A percentile compares a stretch with the other conserved stretches of the same genome.
These are phyloP conservation scores for Ammospiza nelsoni DNA, from an alignment of 2,113 vertebrate genomes.

Conservation along the genomic window DNA sequence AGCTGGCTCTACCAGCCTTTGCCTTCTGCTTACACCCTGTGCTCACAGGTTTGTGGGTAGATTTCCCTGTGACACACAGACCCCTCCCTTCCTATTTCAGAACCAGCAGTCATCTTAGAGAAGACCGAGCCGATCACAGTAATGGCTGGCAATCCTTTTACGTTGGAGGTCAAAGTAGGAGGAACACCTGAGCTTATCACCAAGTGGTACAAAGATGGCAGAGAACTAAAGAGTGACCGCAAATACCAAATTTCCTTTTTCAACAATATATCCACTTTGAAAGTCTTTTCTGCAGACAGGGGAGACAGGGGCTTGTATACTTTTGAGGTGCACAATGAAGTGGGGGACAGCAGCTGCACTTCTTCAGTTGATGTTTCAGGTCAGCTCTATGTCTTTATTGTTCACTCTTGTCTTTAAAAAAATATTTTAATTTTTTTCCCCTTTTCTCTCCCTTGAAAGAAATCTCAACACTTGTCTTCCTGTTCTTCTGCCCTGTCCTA, in stretches of 20 bases:
- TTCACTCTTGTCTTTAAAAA: not conserved
- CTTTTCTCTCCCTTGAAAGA: not conserved
- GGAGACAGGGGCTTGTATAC: conserved; percentile 90
- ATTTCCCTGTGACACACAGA: not conserved
- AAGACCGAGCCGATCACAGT: conserved; percentile 92
- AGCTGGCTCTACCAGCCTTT: not conserved
- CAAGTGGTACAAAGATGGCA: conserved; percentile 94
- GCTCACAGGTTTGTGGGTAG: not conserved
- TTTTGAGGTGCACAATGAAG: conserved; percentile 93
- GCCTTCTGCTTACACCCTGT: not conserved
- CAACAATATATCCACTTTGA: conserved; percentile 88
- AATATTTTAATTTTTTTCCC: rapidly evolving
- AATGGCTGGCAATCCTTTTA: conserved; percentile 89
- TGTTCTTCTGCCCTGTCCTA: conserved; percentile 43
- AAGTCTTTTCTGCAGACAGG: conserved; percentile 88
- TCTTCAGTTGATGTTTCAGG: conserved; percentile 91
- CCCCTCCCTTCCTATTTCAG: conserved; percentile 78
- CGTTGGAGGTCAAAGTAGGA: conserved; percentile 88
- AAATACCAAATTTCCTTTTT: conserved; percentile 92
- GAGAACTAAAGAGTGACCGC: conserved; percentile 86
- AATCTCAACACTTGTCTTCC: not conserved
- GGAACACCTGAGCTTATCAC: conserved; percentile 92
- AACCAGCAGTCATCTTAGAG: conserved; percentile 93
- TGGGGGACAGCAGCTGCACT: conserved; percentile 93
- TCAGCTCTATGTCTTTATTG: conserved; percentile 68